Conservation (phyloP, 1,140 invertebrate species). For the Hylyphantes graminicola region DNA sequence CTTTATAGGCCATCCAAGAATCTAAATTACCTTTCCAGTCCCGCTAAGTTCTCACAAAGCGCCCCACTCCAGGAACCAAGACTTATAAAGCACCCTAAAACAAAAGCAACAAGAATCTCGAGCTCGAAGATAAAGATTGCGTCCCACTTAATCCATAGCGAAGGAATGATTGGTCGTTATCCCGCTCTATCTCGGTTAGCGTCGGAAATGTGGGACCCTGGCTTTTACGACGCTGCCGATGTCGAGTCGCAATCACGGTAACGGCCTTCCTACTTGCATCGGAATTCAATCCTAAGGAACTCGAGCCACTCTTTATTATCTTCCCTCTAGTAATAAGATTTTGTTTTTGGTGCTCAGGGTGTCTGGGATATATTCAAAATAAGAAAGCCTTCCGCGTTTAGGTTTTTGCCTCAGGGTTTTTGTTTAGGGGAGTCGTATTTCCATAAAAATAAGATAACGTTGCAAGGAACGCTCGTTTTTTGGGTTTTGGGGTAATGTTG, state of each 20-base stretch:
- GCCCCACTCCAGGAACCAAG: no score
- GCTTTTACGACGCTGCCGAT: constrained; percentile 1
- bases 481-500: no score
- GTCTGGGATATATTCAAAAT: background rate
- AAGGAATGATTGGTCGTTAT: constrained; percentile 39
- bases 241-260: constrained; percentile 30
- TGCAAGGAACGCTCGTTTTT: no score
- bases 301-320: background rate
- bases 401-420: background rate
- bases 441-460: background rate
- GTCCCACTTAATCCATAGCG: constrained; percentile 20
- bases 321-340: background rate
- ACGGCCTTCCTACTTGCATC: background rate
- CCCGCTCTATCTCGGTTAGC: constrained; percentile 15
- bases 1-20: no score
- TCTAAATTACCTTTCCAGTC: no score
- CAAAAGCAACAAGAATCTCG: background rate
- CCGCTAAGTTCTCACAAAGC: no score
- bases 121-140: constrained; percentile 2
- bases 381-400: background rate
- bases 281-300: constrained; percentile 40
- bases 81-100: background rate
- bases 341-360: background rate
- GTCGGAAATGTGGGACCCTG: background rate
- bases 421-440: background rate